A percentile compares a stretch with the other conserved stretches of the same genome.
Conservation (phyloP, 1,140 invertebrate species). For the Papilio xuthus region DNA sequence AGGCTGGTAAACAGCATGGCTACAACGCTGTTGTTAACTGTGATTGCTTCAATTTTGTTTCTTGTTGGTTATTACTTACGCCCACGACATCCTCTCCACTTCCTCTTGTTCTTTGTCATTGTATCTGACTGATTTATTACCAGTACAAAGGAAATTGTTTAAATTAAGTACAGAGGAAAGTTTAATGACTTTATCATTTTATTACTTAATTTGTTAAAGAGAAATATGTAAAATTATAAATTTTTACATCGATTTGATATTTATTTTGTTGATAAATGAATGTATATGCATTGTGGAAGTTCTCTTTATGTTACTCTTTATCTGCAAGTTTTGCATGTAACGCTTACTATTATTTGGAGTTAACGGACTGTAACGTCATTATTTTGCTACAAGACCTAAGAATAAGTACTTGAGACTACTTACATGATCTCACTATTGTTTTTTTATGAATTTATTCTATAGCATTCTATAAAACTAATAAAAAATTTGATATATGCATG, state of each 20-base stretch:
- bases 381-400: not conserved
- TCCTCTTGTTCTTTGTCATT: conserved; percentile 7
- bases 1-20: not conserved
- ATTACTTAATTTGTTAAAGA: not conserved
- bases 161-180: not conserved
- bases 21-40: not conserved
- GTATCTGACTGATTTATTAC: conserved; percentile 8
- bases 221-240: too few species aligned
- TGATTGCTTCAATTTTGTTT: conserved; percentile 33
- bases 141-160: not conserved
- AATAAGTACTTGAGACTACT: not conserved
- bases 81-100: conserved; percentile 32
- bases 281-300: too few species aligned
- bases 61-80: conserved; percentile 17
- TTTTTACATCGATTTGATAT: too few species aligned
- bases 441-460: too few species aligned
- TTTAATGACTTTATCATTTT: not conserved
- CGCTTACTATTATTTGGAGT: not conserved
- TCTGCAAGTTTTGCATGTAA: not conserved
- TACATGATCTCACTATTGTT: too few species aligned
- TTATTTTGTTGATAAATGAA: too few species aligned
- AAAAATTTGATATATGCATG: too few species aligned
- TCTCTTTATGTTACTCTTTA: too few species aligned
- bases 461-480: too few species aligned
- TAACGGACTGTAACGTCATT: not conserved